Conservation (phyloP, 2,888 invertebrate species). For the Parochlus steinenii region DNA sequence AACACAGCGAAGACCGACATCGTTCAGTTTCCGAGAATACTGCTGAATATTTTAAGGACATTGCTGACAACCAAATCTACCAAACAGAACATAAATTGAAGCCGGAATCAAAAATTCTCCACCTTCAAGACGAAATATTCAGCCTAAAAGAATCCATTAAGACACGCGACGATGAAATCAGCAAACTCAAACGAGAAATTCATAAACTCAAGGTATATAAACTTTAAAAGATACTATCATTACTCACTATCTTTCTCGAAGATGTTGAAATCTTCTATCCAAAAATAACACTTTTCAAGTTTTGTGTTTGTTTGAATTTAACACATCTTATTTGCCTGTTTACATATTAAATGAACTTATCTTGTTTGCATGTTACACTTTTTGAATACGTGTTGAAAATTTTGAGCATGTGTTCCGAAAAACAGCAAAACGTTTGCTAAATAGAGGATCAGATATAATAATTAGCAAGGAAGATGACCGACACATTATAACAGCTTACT, state of each 20-base stretch:
- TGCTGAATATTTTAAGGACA: slow-evolving; percentile 5
- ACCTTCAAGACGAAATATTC: slow-evolving; percentile 36
- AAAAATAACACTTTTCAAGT: no score
- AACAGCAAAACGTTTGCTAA: no score
- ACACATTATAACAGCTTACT: no score
- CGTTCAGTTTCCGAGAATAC: slow-evolving; percentile 9
- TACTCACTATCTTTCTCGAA: neutral
- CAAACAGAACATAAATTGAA: slow-evolving; percentile 15
- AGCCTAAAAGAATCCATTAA: slow-evolving; percentile 37
- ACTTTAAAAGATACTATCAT: neutral
- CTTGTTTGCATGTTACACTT: no score
- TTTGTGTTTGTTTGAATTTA: no score
- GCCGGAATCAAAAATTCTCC: slow-evolving; percentile 31
- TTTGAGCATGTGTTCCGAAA: no score
- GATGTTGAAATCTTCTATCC: neutral
- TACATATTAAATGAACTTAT: no score
- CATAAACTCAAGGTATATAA: slow-evolving; percentile 47
- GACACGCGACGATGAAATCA: slow-evolving; percentile 38
- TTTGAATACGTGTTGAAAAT: no score
- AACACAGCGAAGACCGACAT: slow-evolving; percentile 2
- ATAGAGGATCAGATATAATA: no score
- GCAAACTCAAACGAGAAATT: slow-evolving; percentile 46
- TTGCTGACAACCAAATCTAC: neutral
- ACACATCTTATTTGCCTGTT: no score
- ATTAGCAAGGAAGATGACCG: no score